Evolutionary conservation across 2,888 invertebrate species (phyloP).

Genomic region (Melitaea athalia): DNA sequence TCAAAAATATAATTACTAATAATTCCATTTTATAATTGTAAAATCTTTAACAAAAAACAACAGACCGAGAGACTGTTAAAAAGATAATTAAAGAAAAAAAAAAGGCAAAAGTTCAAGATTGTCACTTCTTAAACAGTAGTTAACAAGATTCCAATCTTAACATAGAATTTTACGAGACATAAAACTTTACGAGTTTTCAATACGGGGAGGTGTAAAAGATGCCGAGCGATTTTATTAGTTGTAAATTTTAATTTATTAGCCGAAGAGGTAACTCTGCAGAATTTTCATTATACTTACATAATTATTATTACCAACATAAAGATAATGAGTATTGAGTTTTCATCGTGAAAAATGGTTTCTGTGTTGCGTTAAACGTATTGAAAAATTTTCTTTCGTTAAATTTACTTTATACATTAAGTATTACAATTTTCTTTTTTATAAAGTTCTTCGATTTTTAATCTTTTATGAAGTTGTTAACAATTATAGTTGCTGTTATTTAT

Average conservation of each 20-base stretch:
- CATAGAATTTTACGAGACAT: slow-evolving; percentile 26
- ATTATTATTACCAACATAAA: background rate
- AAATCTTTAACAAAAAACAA: background rate
- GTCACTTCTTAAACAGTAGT: slow-evolving; percentile 8
- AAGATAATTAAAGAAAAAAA: background rate
- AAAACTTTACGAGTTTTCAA: slow-evolving; percentile 37
- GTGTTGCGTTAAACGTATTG: background rate
- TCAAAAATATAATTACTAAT: too few species aligned
- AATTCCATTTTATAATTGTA: too few species aligned
- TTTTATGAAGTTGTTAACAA: too few species aligned
- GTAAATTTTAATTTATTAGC: slow-evolving; percentile 69
- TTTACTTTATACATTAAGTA: background rate
- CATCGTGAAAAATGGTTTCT: background rate
- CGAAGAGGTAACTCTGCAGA: slow-evolving; percentile 10
- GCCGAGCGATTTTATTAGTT: slow-evolving; percentile 49
- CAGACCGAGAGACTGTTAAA: background rate
- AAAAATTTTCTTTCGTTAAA: background rate
- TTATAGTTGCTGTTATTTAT: too few species aligned
- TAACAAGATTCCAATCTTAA: slow-evolving; percentile 18
- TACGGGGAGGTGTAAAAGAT: slow-evolving; percentile 33
- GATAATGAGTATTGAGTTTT: background rate
- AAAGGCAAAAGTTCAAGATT: background rate
- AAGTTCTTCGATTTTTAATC: too few species aligned
- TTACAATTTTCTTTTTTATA: background rate
- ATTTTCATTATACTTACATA: slow-evolving; percentile 5